Base-by-base conservation (phyloP, 2,888 invertebrate genomes). In the Drosophila ustulata region DNA sequence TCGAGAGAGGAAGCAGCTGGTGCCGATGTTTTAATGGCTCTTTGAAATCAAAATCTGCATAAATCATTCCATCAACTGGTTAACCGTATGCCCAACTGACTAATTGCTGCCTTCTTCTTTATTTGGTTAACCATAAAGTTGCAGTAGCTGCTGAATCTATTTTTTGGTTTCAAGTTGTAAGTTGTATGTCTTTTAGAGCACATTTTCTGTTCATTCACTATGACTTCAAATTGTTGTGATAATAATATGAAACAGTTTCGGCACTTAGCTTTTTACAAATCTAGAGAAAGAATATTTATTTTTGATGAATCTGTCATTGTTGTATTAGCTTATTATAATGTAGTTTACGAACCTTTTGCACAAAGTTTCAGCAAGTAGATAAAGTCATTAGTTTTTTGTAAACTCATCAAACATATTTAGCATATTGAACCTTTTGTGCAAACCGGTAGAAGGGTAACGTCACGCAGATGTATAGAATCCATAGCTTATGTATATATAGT, bases 1-100 rank as follows among this genome's bases (percentile, higher is more conserved):
- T 11, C 4, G n/a, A 37, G n/a, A 69, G 53, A 87, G 87, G 84
- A 84, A 81, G 76, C 83, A 84, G 83, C 87, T 87, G 82, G 62
- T 75, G 61, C 13, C 11, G 11, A 26, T 74, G 46, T 57, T 55
- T 61, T 18, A n/a, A 5, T 53, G 30, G 30, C 28, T 53, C 58
- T 25, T 51, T 51, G 39, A 59, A 62, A 49, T 58, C 9, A 45
- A 46, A 61, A 61, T 63, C 55, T 59, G 32, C 34, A 49, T 46
- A 59, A 52, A 85, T 85, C 73, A 85, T 66, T 66, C 64, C 46
- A 55, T 63, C 50, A 32, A 26, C 49, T 39, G 61, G 53, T 78
- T 75, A 43, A 46, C 43, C 78, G 32, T 56, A 56, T 57, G 63
- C 50, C 45, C 46, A 68, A 50, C 41, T 65, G 37, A 46, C 61